phyloP scores from a whole-genome alignment of 2,888 invertebrate genomes.

The Tetanocera ferruginea region DNA sequence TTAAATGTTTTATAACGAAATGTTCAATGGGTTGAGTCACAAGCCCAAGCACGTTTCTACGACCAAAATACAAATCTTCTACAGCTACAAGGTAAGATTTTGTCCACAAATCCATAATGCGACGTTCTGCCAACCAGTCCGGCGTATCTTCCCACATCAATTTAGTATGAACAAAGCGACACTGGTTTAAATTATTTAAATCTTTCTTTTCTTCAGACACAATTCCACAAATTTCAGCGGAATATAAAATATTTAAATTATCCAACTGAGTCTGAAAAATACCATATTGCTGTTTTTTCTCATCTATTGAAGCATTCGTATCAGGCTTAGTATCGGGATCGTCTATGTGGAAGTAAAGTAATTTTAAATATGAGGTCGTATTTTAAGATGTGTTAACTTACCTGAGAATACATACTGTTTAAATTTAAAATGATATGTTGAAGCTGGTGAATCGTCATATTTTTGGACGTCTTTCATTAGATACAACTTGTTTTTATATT shows the following conservation, averaged over 20 bases:
- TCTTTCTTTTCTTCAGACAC: not conserved
- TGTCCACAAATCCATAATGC: not conserved
- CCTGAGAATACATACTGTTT: slow-evolving; percentile 18
- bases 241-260: slow-evolving; percentile 15
- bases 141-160: not conserved
- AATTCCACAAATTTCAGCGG: slow-evolving; percentile 7
- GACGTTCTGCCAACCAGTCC: not conserved
- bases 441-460: no score
- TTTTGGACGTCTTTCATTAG: not conserved
- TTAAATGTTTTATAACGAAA: not conserved
- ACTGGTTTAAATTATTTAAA: not conserved
- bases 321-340: slow-evolving; percentile 14
- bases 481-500: slow-evolving; percentile 12
- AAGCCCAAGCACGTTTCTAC: not conserved
- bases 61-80: slow-evolving; percentile 7
- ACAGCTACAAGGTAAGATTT: slow-evolving; percentile 14
- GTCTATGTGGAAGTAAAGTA: not conserved
- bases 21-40: slow-evolving; percentile 5
- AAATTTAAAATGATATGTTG: slow-evolving; percentile 18
- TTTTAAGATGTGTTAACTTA: not conserved
- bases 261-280: slow-evolving; percentile 5
- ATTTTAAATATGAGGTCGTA: not conserved
- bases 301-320: not conserved
- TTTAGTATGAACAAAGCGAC: slow-evolving; percentile 8
- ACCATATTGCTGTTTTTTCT: slow-evolving; percentile 4